These are phyloP conservation scores for Liodrosophila aerea DNA, from an alignment of 2,888 invertebrate genomes.

Conservation along the genomic window DNA sequence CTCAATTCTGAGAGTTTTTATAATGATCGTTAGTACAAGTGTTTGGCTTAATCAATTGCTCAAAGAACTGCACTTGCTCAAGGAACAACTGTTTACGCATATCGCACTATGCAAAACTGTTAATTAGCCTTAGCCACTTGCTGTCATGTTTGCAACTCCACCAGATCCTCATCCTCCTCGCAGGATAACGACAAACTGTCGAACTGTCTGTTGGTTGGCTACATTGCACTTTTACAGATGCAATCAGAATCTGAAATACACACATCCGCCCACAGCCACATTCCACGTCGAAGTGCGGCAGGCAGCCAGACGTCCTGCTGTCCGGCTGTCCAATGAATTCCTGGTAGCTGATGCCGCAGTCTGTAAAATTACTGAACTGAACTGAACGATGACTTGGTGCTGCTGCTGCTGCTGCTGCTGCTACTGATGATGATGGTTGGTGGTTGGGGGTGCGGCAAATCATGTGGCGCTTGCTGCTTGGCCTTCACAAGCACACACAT, in stretches of 20 bases:
- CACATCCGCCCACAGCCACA: slow-evolving; percentile 20
- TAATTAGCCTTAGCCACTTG: slow-evolving; percentile 35
- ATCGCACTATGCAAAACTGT: slow-evolving; percentile 13
- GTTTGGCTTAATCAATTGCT: slow-evolving; percentile 2
- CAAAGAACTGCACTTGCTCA: slow-evolving; percentile 14
- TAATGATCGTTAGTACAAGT: too few relatives aligned
- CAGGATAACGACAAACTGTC: slow-evolving; percentile 27
- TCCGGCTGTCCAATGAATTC: slow-evolving; percentile 23
- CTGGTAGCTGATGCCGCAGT: slow-evolving; percentile 68
- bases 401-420: slow-evolving; percentile 37
- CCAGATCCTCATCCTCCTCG: background rate
- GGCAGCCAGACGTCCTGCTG: background rate
- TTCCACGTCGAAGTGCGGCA: background rate
- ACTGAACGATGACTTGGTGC: slow-evolving; percentile 75
- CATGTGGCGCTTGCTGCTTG: slow-evolving; percentile 53
- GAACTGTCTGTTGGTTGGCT: slow-evolving; percentile 40
- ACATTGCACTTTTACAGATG: slow-evolving; percentile 58
- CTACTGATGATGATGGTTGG: slow-evolving; percentile 15
- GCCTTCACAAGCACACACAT: slow-evolving; percentile 68
- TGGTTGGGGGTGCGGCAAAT: slow-evolving; percentile 35
- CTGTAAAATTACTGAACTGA: slow-evolving; percentile 77
- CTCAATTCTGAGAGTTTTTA: too few relatives aligned
- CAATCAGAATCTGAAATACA: slow-evolving; percentile 62
- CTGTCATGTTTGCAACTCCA: slow-evolving; percentile 10
- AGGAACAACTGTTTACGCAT: slow-evolving; percentile 28